These are phyloP conservation scores for Euzetes globulus DNA, from an alignment of 2,888 invertebrate species.

Conservation along the genomic window DNA sequence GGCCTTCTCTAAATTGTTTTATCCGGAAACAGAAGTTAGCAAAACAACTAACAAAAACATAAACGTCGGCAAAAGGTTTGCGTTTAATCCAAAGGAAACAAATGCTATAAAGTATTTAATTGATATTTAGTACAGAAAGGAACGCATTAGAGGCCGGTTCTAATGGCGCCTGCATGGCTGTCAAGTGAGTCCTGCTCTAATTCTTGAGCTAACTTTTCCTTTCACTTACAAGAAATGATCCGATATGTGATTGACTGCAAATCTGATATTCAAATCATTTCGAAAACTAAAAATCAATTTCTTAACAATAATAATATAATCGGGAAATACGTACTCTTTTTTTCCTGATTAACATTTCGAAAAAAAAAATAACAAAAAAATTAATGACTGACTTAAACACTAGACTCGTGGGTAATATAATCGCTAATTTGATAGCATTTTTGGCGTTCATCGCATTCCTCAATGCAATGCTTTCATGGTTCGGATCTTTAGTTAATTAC, in stretches of 20 bases:
- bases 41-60: slow-evolving; percentile 69
- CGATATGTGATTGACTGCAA: background rate
- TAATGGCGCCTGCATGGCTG: slow-evolving; percentile 74
- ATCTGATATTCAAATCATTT: background rate
- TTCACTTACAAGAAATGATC: background rate
- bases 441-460: slow-evolving; percentile 76
- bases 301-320: too few species aligned
- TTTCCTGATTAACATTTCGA: too few species aligned
- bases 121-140: slow-evolving; percentile 60
- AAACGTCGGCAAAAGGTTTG: slow-evolving; percentile 61
- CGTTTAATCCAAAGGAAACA: background rate
- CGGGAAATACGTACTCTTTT: too few species aligned
- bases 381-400: background rate
- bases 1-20: slow-evolving; percentile 77
- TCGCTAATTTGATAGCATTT: slow-evolving; percentile 85
- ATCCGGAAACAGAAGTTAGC: slow-evolving; percentile 80
- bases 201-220: background rate
- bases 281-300: background rate
- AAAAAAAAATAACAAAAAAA: background rate
- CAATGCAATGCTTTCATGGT: slow-evolving; percentile 71
- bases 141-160: slow-evolving; percentile 85
- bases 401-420: slow-evolving; percentile 68
- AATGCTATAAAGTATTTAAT: background rate
- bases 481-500: slow-evolving; percentile 67
- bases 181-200: slow-evolving; percentile 46